Evolutionary conservation across 2,888 invertebrate genomes (phyloP).

Genomic region (Caenorhabditis zanzibari): DNA sequence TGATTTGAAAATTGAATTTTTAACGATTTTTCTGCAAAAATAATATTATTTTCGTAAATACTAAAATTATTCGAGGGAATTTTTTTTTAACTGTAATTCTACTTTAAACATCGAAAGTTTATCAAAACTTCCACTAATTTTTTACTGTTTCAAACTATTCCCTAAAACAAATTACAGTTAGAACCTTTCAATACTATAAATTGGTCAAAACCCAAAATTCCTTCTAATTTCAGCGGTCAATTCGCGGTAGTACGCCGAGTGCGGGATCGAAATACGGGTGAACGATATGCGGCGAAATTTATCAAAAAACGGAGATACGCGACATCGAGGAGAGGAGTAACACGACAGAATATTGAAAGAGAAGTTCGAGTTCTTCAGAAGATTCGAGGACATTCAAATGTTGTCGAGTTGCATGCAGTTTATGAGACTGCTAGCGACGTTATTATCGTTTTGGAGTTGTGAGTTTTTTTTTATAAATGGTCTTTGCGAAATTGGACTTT

Average conservation of each 20-base stretch:
- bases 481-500: too few relatives aligned
- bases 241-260: slow-evolving; percentile 87
- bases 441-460: slow-evolving; percentile 87
- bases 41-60: too few relatives aligned
- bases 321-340: slow-evolving; percentile 86
- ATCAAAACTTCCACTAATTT: too few relatives aligned
- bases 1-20: too few relatives aligned
- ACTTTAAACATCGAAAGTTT: too few relatives aligned
- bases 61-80: too few relatives aligned
- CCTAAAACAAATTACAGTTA: too few relatives aligned
- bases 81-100: too few relatives aligned
- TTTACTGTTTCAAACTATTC: too few relatives aligned
- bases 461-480: slow-evolving; percentile 22
- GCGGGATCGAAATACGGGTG: slow-evolving; percentile 85
- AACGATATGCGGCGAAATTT: slow-evolving; percentile 87
- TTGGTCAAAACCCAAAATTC: too few relatives aligned
- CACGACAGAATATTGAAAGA: slow-evolving; percentile 86
- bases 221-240: slow-evolving; percentile 86
- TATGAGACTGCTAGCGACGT: slow-evolving; percentile 87
- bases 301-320: slow-evolving; percentile 86
- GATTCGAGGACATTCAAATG: slow-evolving; percentile 86
- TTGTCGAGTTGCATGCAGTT: slow-evolving; percentile 86
- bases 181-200: too few relatives aligned
- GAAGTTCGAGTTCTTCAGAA: slow-evolving; percentile 86
- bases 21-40: too few relatives aligned